Evolutionary conservation across 2,888 invertebrate species (phyloP).

Genomic region (Frankliniella intonsa): DNA sequence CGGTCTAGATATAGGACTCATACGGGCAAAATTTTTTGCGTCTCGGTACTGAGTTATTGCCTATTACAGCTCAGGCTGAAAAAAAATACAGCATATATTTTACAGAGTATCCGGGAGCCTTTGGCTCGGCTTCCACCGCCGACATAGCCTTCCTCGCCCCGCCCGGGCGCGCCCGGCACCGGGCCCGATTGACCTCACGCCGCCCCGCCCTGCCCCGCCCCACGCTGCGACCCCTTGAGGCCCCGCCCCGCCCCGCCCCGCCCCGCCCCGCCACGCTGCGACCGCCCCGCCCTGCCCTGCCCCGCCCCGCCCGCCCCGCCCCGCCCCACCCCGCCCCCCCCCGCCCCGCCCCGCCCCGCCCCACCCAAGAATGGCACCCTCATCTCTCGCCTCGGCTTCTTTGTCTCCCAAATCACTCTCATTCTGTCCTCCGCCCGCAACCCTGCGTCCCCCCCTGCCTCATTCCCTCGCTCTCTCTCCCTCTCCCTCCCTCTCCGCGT

Average conservation of each 20-base stretch:
- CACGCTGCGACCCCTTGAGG: neutral
- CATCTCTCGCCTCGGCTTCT: conserved; percentile 11
- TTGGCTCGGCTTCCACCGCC: too few relatives aligned
- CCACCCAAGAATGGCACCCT: neutral
- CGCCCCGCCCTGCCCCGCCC: neutral
- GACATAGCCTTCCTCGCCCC: neutral
- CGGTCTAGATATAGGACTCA: too few relatives aligned
- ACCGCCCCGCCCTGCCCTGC: neutral
- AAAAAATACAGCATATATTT: too few relatives aligned
- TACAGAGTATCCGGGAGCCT: too few relatives aligned
- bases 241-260: neutral
- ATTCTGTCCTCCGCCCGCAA: neutral
- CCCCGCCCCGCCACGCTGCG: neutral
- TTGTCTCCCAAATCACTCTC: conserved; percentile 22
- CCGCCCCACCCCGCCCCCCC: neutral
- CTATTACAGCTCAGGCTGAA: too few relatives aligned
- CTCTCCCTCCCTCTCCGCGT: neutral
- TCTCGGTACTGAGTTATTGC: too few relatives aligned
- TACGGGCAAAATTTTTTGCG: too few relatives aligned
- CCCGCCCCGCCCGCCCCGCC: neutral
- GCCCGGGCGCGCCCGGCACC: neutral
- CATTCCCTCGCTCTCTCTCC: neutral
- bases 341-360: neutral
- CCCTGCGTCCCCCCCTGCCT: neutral
- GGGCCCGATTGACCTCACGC: neutral